Evolutionary conservation across 2,888 invertebrate species (phyloP).

Genomic region (Liopterus haemorrhoidalis): DNA sequence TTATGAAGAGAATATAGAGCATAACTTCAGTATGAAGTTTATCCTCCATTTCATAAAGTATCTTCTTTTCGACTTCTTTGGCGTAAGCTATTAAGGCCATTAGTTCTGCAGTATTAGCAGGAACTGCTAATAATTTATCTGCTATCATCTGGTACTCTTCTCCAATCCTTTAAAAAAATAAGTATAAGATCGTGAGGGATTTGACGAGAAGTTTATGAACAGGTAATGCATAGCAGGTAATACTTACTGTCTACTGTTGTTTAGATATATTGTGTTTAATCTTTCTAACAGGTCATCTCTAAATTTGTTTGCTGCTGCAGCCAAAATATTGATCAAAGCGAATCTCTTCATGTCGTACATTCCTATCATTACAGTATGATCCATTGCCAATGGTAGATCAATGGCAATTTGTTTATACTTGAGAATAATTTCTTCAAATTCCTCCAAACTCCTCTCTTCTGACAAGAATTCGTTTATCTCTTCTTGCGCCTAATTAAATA

Average conservation of each 20-base stretch:
- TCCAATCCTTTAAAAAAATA: conserved; percentile 59
- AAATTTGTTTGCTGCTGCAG: conserved; percentile 60
- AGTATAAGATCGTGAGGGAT: no score
- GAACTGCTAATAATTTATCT: conserved; percentile 70
- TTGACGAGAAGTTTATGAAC: neutral
- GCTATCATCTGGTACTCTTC: conserved; percentile 79
- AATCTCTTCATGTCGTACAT: conserved; percentile 80
- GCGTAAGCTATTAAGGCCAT: conserved; percentile 78
- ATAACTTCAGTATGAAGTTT: conserved; percentile 59
- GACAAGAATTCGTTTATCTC: conserved; percentile 63
- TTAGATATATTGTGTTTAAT: conserved; percentile 77
- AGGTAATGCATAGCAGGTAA: neutral
- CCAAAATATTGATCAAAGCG: conserved; percentile 67
- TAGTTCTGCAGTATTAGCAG: conserved; percentile 76
- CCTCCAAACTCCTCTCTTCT: conserved; percentile 58
- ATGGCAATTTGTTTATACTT: conserved; percentile 58
- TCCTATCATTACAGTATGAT: conserved; percentile 68
- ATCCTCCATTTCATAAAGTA: conserved; percentile 69
- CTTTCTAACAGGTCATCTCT: conserved; percentile 63
- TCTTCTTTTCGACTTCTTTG: conserved; percentile 64
- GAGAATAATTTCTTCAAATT: conserved; percentile 55
- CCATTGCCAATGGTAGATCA: conserved; percentile 54
- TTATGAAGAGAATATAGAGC: conserved; percentile 73
- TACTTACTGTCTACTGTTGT: conserved; percentile 65
- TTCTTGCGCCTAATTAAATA: conserved; percentile 50